Evolutionary conservation across 1,140 invertebrate species (phyloP).

Genomic region (Cherax destructor): DNA sequence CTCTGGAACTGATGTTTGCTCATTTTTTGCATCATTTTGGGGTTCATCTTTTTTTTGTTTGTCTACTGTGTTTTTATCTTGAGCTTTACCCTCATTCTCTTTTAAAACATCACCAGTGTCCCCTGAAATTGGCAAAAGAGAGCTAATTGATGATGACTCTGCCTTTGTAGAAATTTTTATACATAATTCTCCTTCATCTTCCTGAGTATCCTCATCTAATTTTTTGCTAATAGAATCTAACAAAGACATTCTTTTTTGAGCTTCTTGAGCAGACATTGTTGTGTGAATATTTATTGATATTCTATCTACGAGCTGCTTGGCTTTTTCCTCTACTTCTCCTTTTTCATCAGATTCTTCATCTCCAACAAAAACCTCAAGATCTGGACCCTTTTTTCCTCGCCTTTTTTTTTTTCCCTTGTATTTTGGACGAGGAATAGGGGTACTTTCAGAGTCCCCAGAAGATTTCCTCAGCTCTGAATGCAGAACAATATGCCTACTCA

Average conservation of each 20-base stretch:
- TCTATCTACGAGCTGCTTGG: conserved; percentile 56
- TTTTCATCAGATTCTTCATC: conserved; percentile 50
- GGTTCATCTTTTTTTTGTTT: not conserved
- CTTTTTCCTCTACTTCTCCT: conserved; percentile 47
- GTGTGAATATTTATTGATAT: conserved; percentile 62
- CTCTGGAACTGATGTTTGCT: not conserved
- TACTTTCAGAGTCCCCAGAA: conserved; percentile 9
- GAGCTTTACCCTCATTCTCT: not conserved
- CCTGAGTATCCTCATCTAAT: conserved; percentile 56
- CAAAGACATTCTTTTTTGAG: conserved; percentile 57
- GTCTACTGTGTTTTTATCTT: not conserved
- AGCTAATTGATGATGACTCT: not conserved
- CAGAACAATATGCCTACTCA: conserved; percentile 74
- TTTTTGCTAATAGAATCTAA: conserved; percentile 61
- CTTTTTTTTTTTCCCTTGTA: conserved; percentile 38
- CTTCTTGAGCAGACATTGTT: conserved; percentile 46
- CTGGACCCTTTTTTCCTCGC: conserved; percentile 52
- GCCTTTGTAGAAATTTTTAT: not conserved
- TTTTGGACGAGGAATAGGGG: conserved; percentile 14
- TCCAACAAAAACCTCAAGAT: conserved; percentile 49
- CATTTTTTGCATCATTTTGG: not conserved
- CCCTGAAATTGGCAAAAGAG: not conserved
- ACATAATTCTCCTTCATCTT: not conserved
- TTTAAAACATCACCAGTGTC: not conserved
- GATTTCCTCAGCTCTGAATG: conserved; percentile 57